These are phyloP conservation scores for Callopanchax toddi DNA, from an alignment of 2,113 vertebrate species.

Conservation along the genomic window DNA sequence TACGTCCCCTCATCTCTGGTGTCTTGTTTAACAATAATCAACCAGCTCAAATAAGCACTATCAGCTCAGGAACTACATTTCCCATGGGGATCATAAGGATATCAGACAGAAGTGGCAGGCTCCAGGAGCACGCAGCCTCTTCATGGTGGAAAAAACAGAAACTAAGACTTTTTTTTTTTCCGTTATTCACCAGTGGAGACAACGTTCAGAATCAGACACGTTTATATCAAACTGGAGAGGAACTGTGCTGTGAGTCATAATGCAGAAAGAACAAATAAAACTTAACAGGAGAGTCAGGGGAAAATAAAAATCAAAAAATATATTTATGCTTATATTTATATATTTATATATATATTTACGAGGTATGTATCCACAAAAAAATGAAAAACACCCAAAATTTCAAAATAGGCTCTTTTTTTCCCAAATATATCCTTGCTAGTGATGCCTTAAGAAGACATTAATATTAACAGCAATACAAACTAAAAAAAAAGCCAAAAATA, in stretches of 20 bases:
- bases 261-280: constrained; percentile 40
- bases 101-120: constrained; percentile 32
- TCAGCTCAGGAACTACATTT: constrained; percentile 32
- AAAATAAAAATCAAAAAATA: constrained; percentile 81
- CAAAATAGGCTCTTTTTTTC: constrained; percentile 69
- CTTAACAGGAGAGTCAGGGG: constrained; percentile 29
- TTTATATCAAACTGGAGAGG: constrained; percentile 12
- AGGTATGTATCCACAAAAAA: constrained; percentile 82
- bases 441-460: constrained; percentile 64
- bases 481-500: constrained; percentile 63
- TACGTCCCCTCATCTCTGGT: constrained; percentile 15
- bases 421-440: constrained; percentile 60
- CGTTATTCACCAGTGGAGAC: constrained; percentile 19
- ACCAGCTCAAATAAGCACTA: constrained; percentile 3
- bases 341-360: constrained; percentile 82
- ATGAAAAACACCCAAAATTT: constrained; percentile 62
- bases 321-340: constrained; percentile 81
- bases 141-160: constrained; percentile 12
- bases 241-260: constrained; percentile 22
- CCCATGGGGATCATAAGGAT: constrained; percentile 60
- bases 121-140: constrained; percentile 37
- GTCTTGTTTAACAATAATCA: constrained; percentile 15
- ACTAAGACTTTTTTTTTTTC: constrained; percentile 10
- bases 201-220: constrained; percentile 8
- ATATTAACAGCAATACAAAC: constrained; percentile 64